Evolutionary conservation across 2,888 invertebrate genomes (phyloP).

Genomic region (Cryptus armator): DNA sequence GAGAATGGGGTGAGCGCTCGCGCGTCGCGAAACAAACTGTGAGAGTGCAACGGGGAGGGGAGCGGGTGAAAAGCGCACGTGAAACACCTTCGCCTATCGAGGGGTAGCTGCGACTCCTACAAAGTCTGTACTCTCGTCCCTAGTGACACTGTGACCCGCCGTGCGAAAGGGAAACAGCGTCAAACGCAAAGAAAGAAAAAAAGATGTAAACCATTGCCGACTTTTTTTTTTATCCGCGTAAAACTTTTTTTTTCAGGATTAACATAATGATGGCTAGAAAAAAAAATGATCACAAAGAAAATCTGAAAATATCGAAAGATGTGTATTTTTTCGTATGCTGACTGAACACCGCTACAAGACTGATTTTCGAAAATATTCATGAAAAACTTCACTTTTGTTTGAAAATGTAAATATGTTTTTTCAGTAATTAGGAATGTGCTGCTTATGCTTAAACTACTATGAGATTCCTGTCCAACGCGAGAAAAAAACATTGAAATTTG

Average conservation of each 20-base stretch:
- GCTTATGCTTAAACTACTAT: too few relatives aligned
- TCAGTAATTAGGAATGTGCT: too few relatives aligned
- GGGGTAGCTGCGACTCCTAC: slow-evolving; percentile 52
- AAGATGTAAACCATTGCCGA: not conserved
- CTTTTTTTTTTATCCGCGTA: not conserved
- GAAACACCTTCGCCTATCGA: slow-evolving; percentile 73
- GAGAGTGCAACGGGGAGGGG: slow-evolving; percentile 34
- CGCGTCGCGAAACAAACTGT: slow-evolving; percentile 31
- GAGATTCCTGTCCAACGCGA: too few relatives aligned
- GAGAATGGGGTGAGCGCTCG: slow-evolving; percentile 40
- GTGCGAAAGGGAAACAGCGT: slow-evolving; percentile 41
- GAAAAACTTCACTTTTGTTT: too few relatives aligned
- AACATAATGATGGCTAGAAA: too few relatives aligned
- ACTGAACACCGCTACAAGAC: not conserved
- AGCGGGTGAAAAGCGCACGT: slow-evolving; percentile 66
- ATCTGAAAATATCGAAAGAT: too few relatives aligned
- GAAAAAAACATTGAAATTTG: too few relatives aligned
- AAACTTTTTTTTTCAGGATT: too few relatives aligned
- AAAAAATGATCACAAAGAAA: too few relatives aligned
- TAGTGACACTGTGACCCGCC: slow-evolving; percentile 65
- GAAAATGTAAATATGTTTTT: too few relatives aligned
- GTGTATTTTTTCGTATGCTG: not conserved
- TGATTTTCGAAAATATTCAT: too few relatives aligned
- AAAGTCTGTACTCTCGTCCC: slow-evolving; percentile 55
- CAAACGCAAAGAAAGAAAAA: slow-evolving; percentile 7